Base-by-base conservation (phyloP, 2,888 invertebrate genomes). In the Cephus runcator region DNA sequence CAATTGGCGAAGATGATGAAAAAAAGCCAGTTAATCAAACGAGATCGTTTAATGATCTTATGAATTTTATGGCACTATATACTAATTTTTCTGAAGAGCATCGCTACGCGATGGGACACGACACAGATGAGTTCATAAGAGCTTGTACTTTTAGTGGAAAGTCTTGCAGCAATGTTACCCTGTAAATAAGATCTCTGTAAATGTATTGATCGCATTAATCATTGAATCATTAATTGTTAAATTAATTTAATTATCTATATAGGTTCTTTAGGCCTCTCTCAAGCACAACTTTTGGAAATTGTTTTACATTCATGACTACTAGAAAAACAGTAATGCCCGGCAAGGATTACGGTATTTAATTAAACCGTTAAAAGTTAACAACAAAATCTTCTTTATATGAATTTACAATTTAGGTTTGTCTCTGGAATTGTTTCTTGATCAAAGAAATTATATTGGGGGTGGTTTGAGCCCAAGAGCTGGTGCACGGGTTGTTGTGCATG, bases 261-360 rank as follows among this genome's bases (percentile, higher is more conserved):
- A 83, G 83, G 69, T 83, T 77, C 69, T 83, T 83, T 56, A 76
- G 75, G 12, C 79, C 78, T 33, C 68, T 73, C 31, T 31, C 78
- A 3, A 76, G 76, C 31, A 81, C 76, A 69, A 78, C 76, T 33
- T 83, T 79, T 76, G 83, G 83, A 40, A 83, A 83, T 76, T 83
- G 83, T 73, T 83, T 76, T 74, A 83, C 83, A 23, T 83, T 83
- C 74, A 35, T 36, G 34, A 83, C 83, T 31, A 69, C 73, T 4
- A 78, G 83, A 40, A 80, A 76, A 76, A 81, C 83, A 33, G 79
- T 83, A 31, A 83, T 83, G 68, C 83, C 83, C 6, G 83, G 83
- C 11, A 80, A 74, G 75, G 83, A 83, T 73, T 83, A 83, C 71
- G 83, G 83, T 80, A 80, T 31, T 71, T 33, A 12, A 71, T 56